Conservation (phyloP, 2,888 invertebrate species). For the Protophormia terraenovae region DNA sequence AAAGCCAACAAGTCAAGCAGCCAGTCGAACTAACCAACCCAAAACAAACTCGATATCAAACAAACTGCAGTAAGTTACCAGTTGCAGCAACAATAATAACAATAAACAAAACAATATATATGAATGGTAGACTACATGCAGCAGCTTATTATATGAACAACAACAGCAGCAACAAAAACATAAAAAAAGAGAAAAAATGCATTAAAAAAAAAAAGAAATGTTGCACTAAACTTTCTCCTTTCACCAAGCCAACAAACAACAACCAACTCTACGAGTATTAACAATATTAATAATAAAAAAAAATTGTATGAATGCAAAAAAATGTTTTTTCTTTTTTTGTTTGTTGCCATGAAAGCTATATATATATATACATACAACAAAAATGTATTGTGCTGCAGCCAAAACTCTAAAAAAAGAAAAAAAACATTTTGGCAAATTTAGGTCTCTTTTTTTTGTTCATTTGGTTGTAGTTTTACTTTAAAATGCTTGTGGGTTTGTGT, state of each 20-base stretch:
- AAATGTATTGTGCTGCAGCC: neutral
- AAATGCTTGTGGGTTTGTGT: slow-evolving; percentile 25
- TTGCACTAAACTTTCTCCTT: slow-evolving; percentile 64
- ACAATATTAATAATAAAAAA: slow-evolving; percentile 13
- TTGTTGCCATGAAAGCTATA: slow-evolving; percentile 19
- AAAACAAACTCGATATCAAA: slow-evolving; percentile 23
- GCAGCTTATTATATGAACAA: slow-evolving; percentile 13
- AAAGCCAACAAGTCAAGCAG: slow-evolving; percentile 56
- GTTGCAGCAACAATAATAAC: slow-evolving; percentile 38
- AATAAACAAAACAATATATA: slow-evolving; percentile 40
- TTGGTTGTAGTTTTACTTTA: neutral
- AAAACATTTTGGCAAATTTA: slow-evolving; percentile 54
- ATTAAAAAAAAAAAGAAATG: slow-evolving; percentile 23
- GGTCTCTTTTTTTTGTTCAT: slow-evolving; percentile 13
- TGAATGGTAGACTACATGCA: neutral
- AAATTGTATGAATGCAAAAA: slow-evolving; percentile 30
- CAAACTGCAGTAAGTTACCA: slow-evolving; percentile 41
- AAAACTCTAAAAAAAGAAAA: slow-evolving; percentile 10
- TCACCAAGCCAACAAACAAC: slow-evolving; percentile 45
- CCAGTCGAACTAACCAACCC: slow-evolving; percentile 24
- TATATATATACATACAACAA: too few relatives aligned
- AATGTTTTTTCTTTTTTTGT: neutral
- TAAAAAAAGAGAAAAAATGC: neutral
- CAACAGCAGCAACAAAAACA: neutral
- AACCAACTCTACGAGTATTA: neutral